A percentile compares a stretch with the other conserved stretches of the same genome.
Evolutionary conservation across 2,888 invertebrate species (phyloP).

Genomic region (Operophtera brumata): DNA sequence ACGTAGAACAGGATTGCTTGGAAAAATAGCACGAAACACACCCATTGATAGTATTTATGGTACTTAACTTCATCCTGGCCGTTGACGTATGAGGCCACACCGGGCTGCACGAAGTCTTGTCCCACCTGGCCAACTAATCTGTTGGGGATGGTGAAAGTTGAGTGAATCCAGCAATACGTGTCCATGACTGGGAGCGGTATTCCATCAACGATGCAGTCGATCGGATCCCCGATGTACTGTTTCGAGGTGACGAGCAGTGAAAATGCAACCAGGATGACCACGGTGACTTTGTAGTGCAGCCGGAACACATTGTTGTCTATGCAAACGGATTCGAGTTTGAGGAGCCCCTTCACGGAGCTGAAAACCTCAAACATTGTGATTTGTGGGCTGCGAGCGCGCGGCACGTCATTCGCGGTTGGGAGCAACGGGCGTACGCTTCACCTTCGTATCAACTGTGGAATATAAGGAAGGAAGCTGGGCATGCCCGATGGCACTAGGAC

Average conservation of each 20-base stretch:
- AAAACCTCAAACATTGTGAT: slow-evolving; percentile 94
- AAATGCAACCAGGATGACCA: slow-evolving; percentile 94
- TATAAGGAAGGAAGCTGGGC: slow-evolving; percentile 55
- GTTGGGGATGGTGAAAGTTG: slow-evolving; percentile 94
- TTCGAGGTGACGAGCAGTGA: slow-evolving; percentile 95
- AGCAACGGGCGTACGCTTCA: slow-evolving; percentile 68
- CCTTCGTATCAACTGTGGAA: slow-evolving; percentile 73
- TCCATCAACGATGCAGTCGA: slow-evolving; percentile 96
- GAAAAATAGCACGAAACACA: slow-evolving; percentile 94
- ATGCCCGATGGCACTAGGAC: slow-evolving; percentile 45
- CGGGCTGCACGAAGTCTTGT: slow-evolving; percentile 90
- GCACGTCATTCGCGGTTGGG: slow-evolving; percentile 71
- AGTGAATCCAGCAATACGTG: slow-evolving; percentile 96
- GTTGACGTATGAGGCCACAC: slow-evolving; percentile 89
- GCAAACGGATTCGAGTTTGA: slow-evolving; percentile 94
- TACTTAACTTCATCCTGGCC: slow-evolving; percentile 92
- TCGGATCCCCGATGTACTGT: slow-evolving; percentile 98
- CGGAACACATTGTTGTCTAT: slow-evolving; percentile 97
- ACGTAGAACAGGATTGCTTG: slow-evolving; percentile 95
- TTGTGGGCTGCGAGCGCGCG: slow-evolving; percentile 77
- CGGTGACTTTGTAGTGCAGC: slow-evolving; percentile 96
- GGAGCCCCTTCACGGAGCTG: slow-evolving; percentile 95
- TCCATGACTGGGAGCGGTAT: slow-evolving; percentile 95
- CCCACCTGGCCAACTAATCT: slow-evolving; percentile 88
- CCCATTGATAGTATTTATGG: slow-evolving; percentile 98